Percentiles rank a stretch among this genome's conserved stretches.
Evolutionary conservation across 2,888 invertebrate species (phyloP).

Genomic region (Acrocera orbiculus): DNA sequence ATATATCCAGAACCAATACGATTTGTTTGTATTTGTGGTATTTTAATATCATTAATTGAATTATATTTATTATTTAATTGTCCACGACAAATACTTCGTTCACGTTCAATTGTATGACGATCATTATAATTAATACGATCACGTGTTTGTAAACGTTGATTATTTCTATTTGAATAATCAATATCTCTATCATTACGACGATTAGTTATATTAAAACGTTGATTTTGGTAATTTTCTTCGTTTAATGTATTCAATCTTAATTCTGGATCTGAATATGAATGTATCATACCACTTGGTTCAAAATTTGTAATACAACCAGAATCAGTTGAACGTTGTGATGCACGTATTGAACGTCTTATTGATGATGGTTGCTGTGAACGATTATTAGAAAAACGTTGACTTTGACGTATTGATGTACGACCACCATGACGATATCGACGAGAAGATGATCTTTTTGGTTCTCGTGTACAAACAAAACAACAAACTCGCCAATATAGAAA

Average conservation of each 20-base stretch:
- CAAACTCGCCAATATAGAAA: constrained; percentile 88
- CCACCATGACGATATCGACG: constrained; percentile 33
- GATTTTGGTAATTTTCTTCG: no score
- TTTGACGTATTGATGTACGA: constrained; percentile 27
- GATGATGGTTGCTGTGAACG: constrained; percentile 34
- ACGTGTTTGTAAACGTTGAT: constrained; percentile 17
- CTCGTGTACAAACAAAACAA: constrained; percentile 74
- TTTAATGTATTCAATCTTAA: constrained; percentile 28
- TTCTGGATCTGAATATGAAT: constrained; percentile 58
- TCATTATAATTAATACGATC: constrained; percentile 28
- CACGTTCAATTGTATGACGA: constrained; percentile 33
- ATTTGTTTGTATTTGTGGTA: no score
- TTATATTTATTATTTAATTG: constrained; percentile 7
- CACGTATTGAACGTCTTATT: constrained; percentile 38
- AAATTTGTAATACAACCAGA: constrained; percentile 39
- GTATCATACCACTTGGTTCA: constrained; percentile 34
- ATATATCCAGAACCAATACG: background rate
- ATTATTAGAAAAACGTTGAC: constrained; percentile 15
- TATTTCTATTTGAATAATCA: constrained; percentile 1
- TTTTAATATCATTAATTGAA: constrained; percentile 22
- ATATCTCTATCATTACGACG: background rate
- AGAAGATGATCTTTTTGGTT: constrained; percentile 35
- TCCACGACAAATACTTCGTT: constrained; percentile 23
- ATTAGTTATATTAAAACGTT: background rate
- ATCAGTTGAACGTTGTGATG: constrained; percentile 44